phyloP scores from a whole-genome alignment of 1,140 invertebrate genomes.

The Ips typographus region DNA sequence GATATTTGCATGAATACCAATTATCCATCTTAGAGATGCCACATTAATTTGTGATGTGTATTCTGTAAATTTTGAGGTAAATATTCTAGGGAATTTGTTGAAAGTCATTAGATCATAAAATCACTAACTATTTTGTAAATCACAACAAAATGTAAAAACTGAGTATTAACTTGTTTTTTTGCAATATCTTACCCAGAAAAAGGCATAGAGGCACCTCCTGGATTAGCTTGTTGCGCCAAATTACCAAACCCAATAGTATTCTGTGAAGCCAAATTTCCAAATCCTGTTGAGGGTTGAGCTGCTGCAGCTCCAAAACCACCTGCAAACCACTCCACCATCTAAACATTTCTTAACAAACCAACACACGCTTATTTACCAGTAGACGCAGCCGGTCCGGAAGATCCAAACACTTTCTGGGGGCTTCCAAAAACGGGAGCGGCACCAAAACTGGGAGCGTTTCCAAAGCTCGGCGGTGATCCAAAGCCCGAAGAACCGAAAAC shows the following conservation, averaged over 20 bases:
- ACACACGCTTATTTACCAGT: not conserved
- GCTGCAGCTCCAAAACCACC: slow-evolving; percentile 46
- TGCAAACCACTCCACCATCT: slow-evolving; percentile 23
- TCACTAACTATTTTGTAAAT: no score
- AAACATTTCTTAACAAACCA: not conserved
- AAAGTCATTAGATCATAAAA: not conserved
- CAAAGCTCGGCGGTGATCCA: slow-evolving; percentile 55
- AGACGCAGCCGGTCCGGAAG: slow-evolving; percentile 8
- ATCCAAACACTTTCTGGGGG: slow-evolving; percentile 54
- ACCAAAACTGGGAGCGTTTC: slow-evolving; percentile 57
- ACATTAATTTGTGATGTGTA: no score
- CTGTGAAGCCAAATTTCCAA: slow-evolving; percentile 59
- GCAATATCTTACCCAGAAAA: slow-evolving; percentile 54
- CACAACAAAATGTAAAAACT: not conserved
- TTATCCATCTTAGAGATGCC: no score
- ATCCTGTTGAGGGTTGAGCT: slow-evolving; percentile 53
- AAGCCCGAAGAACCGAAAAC: slow-evolving; percentile 55
- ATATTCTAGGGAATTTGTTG: no score
- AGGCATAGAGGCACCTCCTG: slow-evolving; percentile 40
- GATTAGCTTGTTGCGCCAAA: slow-evolving; percentile 55
- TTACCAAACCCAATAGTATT: slow-evolving; percentile 60
- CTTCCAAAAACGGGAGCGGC: slow-evolving; percentile 56
- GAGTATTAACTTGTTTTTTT: not conserved
- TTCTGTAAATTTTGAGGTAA: no score
- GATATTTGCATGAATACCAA: no score